These are phyloP conservation scores for Hyppa rectilinea DNA, from an alignment of 2,888 invertebrate species.

Conservation along the genomic window DNA sequence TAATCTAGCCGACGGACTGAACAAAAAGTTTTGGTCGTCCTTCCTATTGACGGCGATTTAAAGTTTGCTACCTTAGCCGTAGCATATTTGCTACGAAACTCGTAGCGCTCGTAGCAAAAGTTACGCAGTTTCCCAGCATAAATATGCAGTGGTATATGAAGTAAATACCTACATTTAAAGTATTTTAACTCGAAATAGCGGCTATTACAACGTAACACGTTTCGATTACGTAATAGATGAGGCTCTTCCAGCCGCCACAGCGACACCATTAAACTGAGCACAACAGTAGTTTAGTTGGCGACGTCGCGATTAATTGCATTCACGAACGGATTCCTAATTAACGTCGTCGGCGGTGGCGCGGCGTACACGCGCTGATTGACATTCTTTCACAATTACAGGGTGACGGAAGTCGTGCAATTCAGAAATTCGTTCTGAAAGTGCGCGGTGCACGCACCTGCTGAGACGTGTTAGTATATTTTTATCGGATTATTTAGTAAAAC, in stretches of 20 bases:
- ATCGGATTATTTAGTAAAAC: too few relatives aligned
- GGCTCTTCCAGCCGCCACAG: background rate
- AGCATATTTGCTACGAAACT: background rate
- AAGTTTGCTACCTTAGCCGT: background rate
- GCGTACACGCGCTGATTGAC: conserved; percentile 38
- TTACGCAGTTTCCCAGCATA: background rate
- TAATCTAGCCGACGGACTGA: too few relatives aligned
- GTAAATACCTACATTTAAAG: too few relatives aligned
- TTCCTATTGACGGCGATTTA: too few relatives aligned
- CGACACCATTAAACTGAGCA: conserved; percentile 18
- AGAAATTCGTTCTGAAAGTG: background rate
- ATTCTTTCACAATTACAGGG: conserved; percentile 40
- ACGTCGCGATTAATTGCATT: conserved; percentile 41
- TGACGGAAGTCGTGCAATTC: background rate
- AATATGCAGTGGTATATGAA: background rate
- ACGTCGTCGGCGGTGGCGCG: background rate
- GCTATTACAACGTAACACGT: background rate
- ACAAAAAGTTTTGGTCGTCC: too few relatives aligned
- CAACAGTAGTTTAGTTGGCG: conserved; percentile 15
- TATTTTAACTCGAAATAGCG: background rate
- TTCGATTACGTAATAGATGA: conserved; percentile 11
- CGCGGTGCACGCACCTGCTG: background rate
- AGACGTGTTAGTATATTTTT: too few relatives aligned
- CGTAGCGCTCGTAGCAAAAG: conserved; percentile 2
- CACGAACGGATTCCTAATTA: conserved; percentile 32